Evolutionary conservation across 2,797 vertebrate species (phyloP).

Genomic region (Lithobates sylvaticus): DNA sequence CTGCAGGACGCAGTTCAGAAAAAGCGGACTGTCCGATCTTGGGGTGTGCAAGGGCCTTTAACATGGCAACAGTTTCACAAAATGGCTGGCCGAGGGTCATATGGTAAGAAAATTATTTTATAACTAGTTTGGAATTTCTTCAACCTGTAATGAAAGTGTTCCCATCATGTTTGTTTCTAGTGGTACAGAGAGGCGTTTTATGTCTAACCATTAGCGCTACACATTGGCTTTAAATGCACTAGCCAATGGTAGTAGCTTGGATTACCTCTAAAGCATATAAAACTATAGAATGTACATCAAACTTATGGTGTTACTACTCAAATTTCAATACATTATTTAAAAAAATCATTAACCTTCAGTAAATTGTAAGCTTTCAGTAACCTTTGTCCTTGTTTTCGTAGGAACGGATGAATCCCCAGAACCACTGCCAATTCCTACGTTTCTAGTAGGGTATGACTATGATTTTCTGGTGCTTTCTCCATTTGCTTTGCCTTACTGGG

Average conservation of each 20-base stretch:
- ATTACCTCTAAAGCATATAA: too few species aligned
- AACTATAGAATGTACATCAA: too few species aligned
- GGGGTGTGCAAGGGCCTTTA: conserved; percentile 97
- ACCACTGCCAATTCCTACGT: conserved; percentile 97
- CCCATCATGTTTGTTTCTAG: too few species aligned
- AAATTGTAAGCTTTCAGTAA: neutral
- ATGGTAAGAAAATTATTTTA: conserved; percentile 80
- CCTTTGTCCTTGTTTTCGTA: conserved; percentile 69
- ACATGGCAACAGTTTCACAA: conserved; percentile 99
- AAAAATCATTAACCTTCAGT: too few species aligned
- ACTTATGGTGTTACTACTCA: too few species aligned
- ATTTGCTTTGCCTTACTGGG: conserved; percentile 97
- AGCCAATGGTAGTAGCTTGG: too few species aligned
- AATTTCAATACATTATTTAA: too few species aligned
- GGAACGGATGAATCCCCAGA: conserved; percentile 99
- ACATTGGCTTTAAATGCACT: too few species aligned
- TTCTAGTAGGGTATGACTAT: conserved; percentile 96
- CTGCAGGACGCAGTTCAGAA: conserved; percentile 98
- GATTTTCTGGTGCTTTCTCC: conserved; percentile 99
- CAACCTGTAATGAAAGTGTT: too few species aligned
- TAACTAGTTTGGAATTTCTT: neutral
- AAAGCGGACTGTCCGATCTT: conserved; percentile 94
- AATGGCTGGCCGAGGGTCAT: conserved; percentile 98
- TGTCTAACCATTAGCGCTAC: too few species aligned
- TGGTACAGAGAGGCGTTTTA: too few species aligned